Conservation (phyloP, 2,888 invertebrate genomes). For the Apeira syringaria region DNA sequence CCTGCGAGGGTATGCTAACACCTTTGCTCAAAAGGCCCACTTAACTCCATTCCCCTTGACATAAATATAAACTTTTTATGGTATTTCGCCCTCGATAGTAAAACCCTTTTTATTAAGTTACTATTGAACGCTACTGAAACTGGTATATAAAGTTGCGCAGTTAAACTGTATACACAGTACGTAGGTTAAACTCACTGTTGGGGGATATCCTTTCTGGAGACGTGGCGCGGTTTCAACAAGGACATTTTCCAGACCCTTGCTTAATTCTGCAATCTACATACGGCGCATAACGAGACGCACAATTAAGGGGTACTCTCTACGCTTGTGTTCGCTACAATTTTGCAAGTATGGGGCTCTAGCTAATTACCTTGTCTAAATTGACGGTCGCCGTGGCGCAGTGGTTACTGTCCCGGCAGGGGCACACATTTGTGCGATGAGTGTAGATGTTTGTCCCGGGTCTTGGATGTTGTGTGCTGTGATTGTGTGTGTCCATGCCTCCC, state of each 20-base stretch:
- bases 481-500: no score
- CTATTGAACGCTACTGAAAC: slow-evolving; percentile 22
- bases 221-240: slow-evolving; percentile 16
- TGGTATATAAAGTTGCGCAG: slow-evolving; percentile 24
- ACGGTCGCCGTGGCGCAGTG: no score
- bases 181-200: slow-evolving; percentile 16
- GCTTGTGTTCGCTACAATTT: slow-evolving; percentile 1
- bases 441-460: no score
- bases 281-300: slow-evolving; percentile 16
- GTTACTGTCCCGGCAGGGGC: no score
- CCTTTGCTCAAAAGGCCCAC: slow-evolving; percentile 21
- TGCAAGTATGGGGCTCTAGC: no score
- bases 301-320: slow-evolving; percentile 14
- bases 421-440: no score
- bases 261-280: slow-evolving; percentile 24
- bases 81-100: slow-evolving; percentile 24
- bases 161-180: slow-evolving; percentile 19
- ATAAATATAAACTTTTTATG: slow-evolving; percentile 27
- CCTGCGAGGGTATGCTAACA: slow-evolving; percentile 22
- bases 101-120: slow-evolving; percentile 26
- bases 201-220: slow-evolving; percentile 12
- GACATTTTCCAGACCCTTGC: slow-evolving; percentile 21
- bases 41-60: slow-evolving; percentile 25
- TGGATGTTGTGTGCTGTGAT: no score
- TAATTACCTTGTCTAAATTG: no score